These are phyloP conservation scores for Lasioglossum figueresi DNA, from an alignment of 2,888 invertebrate species.

Conservation along the genomic window DNA sequence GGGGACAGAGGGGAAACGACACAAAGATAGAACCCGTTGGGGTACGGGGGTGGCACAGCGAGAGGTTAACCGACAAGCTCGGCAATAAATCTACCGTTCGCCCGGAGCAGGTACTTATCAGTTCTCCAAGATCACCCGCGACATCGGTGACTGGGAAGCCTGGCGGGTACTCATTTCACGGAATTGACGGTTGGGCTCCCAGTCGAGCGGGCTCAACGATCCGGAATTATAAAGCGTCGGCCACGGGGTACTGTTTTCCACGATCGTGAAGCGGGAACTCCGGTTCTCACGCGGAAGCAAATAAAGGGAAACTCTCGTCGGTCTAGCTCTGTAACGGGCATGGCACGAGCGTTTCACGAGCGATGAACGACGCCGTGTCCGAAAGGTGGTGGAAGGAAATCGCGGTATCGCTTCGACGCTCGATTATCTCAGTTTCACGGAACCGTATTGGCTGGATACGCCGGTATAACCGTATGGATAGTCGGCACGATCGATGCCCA, in stretches of 20 bases:
- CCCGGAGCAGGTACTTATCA: conserved; percentile 82
- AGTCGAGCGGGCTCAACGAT: conserved; percentile 35
- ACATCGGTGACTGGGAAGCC: conserved; percentile 68
- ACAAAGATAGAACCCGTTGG: conserved; percentile 20
- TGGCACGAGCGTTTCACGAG: not conserved
- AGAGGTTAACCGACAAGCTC: conserved; percentile 64
- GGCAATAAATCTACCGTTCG: conserved; percentile 81
- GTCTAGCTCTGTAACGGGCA: not conserved
- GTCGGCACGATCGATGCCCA: conserved; percentile 66
- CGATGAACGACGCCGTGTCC: not conserved
- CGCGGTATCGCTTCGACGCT: conserved; percentile 30
- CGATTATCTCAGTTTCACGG: conserved; percentile 56
- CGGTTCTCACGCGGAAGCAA: not conserved
- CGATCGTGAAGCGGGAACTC: not conserved
- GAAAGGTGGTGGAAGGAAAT: conserved; percentile 26
- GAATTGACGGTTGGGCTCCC: conserved; percentile 65
- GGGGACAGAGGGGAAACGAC: not conserved
- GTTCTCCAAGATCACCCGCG: conserved; percentile 72
- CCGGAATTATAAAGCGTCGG: conserved; percentile 18
- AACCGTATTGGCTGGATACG: conserved; percentile 49
- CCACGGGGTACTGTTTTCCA: not conserved
- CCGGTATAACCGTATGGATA: conserved; percentile 57
- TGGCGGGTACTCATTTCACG: conserved; percentile 71
- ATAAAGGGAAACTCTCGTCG: conserved; percentile 11
- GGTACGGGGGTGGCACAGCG: conserved; percentile 27